Conservation (phyloP, 2,113 vertebrate genomes). For the Grallaria varia region DNA sequence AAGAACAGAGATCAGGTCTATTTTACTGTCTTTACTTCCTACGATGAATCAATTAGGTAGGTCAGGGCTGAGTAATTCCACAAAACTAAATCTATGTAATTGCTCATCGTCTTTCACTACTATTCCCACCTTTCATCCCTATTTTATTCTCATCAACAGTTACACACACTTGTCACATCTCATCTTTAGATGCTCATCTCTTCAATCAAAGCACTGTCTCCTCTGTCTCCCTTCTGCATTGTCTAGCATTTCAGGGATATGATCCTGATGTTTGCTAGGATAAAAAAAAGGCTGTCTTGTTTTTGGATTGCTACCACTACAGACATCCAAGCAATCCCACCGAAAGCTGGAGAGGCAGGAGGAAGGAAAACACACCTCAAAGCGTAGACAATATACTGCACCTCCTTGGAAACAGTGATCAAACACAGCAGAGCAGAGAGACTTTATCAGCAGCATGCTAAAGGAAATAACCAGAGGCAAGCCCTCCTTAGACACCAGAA, state of each 20-base stretch:
- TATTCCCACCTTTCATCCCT: not conserved
- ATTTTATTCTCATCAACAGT: not conserved
- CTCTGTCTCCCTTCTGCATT: not conserved
- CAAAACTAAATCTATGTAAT: not conserved
- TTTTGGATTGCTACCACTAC: not conserved
- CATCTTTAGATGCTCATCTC: not conserved
- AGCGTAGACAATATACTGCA: not conserved
- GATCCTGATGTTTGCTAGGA: not conserved
- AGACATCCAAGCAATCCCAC: not conserved
- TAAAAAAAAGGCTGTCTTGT: not conserved
- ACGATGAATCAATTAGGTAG: not conserved
- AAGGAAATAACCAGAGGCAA: not conserved
- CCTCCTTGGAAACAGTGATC: not conserved
- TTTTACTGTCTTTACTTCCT: not conserved
- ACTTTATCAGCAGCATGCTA: not conserved
- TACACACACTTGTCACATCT: not conserved
- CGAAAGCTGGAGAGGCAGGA: not conserved
- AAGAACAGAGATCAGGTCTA: not conserved
- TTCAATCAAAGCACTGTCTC: not conserved
- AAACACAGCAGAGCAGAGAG: not conserved
- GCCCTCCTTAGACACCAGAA: not conserved
- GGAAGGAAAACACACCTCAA: conserved; percentile 49
- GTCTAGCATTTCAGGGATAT: not conserved
- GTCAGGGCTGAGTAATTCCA: not conserved
- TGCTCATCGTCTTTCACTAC: not conserved